These are phyloP conservation scores for Melieria picta DNA, from an alignment of 2,888 invertebrate species.

Conservation along the genomic window DNA sequence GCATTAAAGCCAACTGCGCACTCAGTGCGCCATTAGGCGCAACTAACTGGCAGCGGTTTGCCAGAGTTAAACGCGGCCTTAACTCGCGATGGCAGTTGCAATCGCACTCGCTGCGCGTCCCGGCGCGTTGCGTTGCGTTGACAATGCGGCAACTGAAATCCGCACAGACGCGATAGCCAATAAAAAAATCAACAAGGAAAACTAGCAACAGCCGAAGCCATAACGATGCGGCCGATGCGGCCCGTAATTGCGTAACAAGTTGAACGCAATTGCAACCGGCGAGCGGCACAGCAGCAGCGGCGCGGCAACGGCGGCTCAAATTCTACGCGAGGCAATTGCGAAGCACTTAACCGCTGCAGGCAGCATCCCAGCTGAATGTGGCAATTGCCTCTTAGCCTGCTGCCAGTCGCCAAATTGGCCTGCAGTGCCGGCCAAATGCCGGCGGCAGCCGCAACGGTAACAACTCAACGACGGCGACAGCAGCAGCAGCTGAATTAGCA, in stretches of 20 bases:
- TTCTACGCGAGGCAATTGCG: constrained; percentile 15
- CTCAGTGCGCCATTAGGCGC: too few species aligned
- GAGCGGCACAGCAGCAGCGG: constrained; percentile 13
- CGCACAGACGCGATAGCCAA: too few species aligned
- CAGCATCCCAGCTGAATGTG: constrained; percentile 5
- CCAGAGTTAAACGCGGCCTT: too few species aligned
- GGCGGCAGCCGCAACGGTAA: neutral
- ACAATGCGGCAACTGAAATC: too few species aligned
- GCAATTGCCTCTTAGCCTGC: constrained; percentile 10
- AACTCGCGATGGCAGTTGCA: neutral
- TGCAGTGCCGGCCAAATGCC: too few species aligned
- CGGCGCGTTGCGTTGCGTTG: too few species aligned
- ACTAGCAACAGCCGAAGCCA: neutral
- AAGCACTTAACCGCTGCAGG: neutral
- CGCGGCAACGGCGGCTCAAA: constrained; percentile 9
- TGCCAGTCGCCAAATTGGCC: constrained; percentile 22
- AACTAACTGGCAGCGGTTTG: too few species aligned
- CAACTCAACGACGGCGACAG: neutral
- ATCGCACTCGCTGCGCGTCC: neutral
- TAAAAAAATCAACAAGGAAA: neutral
- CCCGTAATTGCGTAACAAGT: constrained; percentile 40
- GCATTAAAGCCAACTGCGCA: constrained; percentile 11
- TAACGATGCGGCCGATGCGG: constrained; percentile 6
- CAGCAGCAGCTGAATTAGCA: constrained; percentile 5
- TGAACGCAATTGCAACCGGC: constrained; percentile 11